Evolutionary conservation across 2,797 vertebrate genomes (phyloP).

Genomic region (Pogonophryne albipinna): DNA sequence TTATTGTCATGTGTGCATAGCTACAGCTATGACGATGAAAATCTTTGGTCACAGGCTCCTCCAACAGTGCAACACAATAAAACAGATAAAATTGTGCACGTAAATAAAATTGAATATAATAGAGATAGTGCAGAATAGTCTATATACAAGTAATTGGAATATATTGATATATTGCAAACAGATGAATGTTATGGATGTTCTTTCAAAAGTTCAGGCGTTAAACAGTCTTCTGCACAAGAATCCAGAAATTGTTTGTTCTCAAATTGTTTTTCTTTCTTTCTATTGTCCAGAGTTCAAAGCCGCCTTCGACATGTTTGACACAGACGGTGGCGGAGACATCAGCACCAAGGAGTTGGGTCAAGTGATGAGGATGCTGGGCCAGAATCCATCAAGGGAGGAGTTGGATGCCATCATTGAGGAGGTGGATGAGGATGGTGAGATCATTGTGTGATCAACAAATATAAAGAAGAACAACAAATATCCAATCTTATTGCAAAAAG

Average conservation of each 20-base stretch:
- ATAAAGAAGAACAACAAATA: neutral
- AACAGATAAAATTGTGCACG: too few relatives aligned
- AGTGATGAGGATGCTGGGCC: constrained; percentile 98
- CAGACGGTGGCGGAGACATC: constrained; percentile 97
- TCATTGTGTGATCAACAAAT: neutral
- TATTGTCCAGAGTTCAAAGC: constrained; percentile 94
- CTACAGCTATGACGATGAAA: too few relatives aligned
- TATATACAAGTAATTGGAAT: too few relatives aligned
- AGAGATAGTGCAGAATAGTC: too few relatives aligned
- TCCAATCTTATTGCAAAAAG: neutral
- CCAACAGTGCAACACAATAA: too few relatives aligned
- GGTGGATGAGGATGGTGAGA: constrained; percentile 97
- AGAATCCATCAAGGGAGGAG: constrained; percentile 97
- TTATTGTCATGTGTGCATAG: too few relatives aligned
- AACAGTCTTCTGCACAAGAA: neutral
- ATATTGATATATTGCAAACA: too few relatives aligned
- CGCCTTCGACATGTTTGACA: constrained; percentile 99
- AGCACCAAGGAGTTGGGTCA: constrained; percentile 99
- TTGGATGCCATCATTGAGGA: constrained; percentile 99
- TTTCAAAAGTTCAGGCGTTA: too few relatives aligned
- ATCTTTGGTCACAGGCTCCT: too few relatives aligned
- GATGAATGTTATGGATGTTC: too few relatives aligned
- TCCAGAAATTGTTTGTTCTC: neutral
- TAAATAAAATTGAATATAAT: too few relatives aligned
- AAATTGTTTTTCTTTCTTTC: neutral